These are phyloP conservation scores for Hippocampus abdominalis DNA, from an alignment of 2,113 vertebrate genomes.

Conservation along the genomic window DNA sequence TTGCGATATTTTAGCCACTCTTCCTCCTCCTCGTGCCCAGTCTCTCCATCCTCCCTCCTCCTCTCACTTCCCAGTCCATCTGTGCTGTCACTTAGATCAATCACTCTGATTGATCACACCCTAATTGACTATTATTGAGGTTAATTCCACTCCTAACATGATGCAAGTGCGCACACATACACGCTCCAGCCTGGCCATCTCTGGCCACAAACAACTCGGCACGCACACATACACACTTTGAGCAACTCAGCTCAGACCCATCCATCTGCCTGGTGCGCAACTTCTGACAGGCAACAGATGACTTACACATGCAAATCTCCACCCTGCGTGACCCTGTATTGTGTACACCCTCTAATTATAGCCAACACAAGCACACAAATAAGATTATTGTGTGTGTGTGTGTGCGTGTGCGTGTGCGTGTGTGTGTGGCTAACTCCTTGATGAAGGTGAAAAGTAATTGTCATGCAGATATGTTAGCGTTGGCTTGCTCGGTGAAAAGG, in stretches of 20 bases:
- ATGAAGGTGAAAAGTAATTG: slow-evolving; percentile 99
- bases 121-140: slow-evolving; percentile 94
- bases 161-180: slow-evolving; percentile 42
- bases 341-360: slow-evolving; percentile 90
- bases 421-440: slow-evolving; percentile 72
- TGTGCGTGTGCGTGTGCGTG: no score
- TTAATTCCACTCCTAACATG: slow-evolving; percentile 96
- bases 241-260: slow-evolving; percentile 65
- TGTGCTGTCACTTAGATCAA: slow-evolving; percentile 95
- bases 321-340: slow-evolving; percentile 89
- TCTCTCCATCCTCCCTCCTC: slow-evolving; percentile 42
- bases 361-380: slow-evolving; percentile 94
- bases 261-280: slow-evolving; percentile 93
- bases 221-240: slow-evolving; percentile 40
- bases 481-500: slow-evolving; percentile 84
- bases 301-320: slow-evolving; percentile 97
- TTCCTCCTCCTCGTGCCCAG: slow-evolving; percentile 19
- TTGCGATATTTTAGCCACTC: slow-evolving; percentile 7
- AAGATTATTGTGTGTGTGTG: slow-evolving; percentile 80
- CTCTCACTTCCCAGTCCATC: slow-evolving; percentile 74
- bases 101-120: slow-evolving; percentile 99
- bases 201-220: slow-evolving; percentile 37
- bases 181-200: slow-evolving; percentile 17
- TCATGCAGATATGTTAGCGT: slow-evolving; percentile 88
- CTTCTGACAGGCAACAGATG: slow-evolving; percentile 96